phyloP scores from a whole-genome alignment of 2,797 vertebrate genomes.

The Pipistrellus nathusii region DNA sequence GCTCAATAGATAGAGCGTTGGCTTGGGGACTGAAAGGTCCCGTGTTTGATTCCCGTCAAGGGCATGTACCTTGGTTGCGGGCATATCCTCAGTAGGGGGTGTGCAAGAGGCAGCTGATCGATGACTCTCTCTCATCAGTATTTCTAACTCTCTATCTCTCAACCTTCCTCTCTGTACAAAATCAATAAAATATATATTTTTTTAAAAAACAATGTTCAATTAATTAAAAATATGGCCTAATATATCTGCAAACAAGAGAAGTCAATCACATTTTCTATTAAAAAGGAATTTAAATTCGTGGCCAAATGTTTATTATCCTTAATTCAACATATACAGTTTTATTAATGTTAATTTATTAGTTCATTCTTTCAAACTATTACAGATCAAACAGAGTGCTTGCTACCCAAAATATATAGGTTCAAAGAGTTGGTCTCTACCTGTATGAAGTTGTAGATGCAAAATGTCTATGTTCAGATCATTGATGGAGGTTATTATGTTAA shows the following conservation, averaged over 20 bases:
- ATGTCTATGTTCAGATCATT: background rate
- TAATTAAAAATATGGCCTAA: slow-evolving; percentile 12
- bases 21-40: too few relatives aligned
- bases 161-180: too few relatives aligned
- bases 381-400: background rate
- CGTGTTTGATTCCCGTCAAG: too few relatives aligned
- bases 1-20: too few relatives aligned
- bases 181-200: too few relatives aligned
- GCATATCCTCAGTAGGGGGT: too few relatives aligned
- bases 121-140: too few relatives aligned
- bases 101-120: too few relatives aligned
- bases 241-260: background rate
- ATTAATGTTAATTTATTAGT: background rate
- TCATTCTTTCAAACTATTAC: background rate
- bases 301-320: slow-evolving; percentile 19
- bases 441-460: background rate
- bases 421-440: background rate
- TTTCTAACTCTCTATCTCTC: too few relatives aligned
- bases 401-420: background rate
- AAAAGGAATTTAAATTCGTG: background rate
- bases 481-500: background rate
- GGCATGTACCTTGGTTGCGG: too few relatives aligned
- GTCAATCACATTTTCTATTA: slow-evolving; percentile 1
- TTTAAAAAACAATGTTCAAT: background rate
- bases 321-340: background rate